These are phyloP conservation scores for Drosophila histrio DNA, from an alignment of 2,888 invertebrate species.

Conservation along the genomic window DNA sequence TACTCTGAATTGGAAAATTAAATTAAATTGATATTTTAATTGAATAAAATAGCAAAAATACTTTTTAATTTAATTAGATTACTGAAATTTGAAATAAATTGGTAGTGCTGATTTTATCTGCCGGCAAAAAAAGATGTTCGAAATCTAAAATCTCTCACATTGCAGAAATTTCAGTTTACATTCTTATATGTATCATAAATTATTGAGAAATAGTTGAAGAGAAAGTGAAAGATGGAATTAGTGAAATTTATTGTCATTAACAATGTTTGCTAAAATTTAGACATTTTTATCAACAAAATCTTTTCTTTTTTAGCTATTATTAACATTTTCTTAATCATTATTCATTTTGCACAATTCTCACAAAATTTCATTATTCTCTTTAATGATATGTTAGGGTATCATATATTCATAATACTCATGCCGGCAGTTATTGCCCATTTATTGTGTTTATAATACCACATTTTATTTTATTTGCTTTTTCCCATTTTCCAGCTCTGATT, in stretches of 20 bases:
- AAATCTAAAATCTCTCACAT: not conserved
- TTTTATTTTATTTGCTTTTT: conserved; percentile 15
- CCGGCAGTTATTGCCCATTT: conserved; percentile 11
- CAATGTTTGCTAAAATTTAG: no score
- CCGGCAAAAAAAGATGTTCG: no score
- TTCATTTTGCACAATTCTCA: no score
- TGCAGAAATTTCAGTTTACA: no score
- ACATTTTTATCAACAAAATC: no score
- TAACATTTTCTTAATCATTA: no score
- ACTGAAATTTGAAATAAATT: not conserved
- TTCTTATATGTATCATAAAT: no score
- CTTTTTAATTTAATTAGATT: not conserved
- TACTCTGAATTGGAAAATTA: not conserved
- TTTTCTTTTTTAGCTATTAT: no score
- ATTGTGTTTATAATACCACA: conserved; percentile 4
- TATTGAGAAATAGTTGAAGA: not conserved
- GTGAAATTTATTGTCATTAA: no score
- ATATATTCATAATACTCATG: conserved; percentile 5
- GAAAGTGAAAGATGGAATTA: not conserved
- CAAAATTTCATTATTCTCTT: not conserved
- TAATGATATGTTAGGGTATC: not conserved
- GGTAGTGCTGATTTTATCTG: no score
- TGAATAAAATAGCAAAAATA: not conserved
- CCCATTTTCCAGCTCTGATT: conserved; percentile 2
- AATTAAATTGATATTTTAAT: not conserved